A percentile compares a stretch with the other conserved stretches of the same genome.
Evolutionary conservation across 2,797 vertebrate species (phyloP).

Genomic region (Jordanella pulchra): DNA sequence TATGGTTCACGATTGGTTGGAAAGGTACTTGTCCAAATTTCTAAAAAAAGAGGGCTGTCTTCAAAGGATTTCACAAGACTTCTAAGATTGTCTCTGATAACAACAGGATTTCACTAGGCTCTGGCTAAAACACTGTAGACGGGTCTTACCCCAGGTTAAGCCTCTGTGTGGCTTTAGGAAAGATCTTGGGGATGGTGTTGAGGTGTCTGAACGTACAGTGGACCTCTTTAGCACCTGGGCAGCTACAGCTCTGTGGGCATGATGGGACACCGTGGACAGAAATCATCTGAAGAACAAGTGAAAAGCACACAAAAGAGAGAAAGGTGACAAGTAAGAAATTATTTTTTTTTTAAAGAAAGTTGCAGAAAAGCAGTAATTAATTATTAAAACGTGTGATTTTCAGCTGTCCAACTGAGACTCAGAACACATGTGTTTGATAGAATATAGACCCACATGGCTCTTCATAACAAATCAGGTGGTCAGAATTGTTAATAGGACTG

Average conservation of each 20-base stretch:
- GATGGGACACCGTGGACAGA: constrained; percentile 30
- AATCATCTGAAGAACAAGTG: constrained; percentile 27
- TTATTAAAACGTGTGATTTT: background rate
- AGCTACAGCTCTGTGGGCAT: constrained; percentile 72
- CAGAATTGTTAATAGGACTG: background rate
- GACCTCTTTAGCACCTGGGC: constrained; percentile 70
- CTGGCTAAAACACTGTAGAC: background rate
- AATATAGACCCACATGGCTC: background rate
- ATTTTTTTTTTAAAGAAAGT: background rate
- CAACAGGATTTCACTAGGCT: background rate
- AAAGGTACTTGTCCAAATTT: background rate
- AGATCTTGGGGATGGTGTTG: constrained; percentile 50
- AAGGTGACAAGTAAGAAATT: background rate
- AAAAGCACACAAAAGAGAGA: background rate
- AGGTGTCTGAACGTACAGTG: constrained; percentile 79
- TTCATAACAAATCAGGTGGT: background rate
- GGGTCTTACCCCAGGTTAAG: constrained; percentile 74
- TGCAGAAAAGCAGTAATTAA: background rate
- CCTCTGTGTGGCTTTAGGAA: constrained; percentile 69
- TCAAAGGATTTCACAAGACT: background rate
- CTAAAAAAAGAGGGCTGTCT: background rate
- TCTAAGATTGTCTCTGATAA: background rate
- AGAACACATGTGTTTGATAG: background rate
- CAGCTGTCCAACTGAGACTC: background rate
- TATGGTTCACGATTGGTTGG: background rate